phyloP scores from a whole-genome alignment of 2,113 vertebrate genomes.

The Eretmochelys imbricata region DNA sequence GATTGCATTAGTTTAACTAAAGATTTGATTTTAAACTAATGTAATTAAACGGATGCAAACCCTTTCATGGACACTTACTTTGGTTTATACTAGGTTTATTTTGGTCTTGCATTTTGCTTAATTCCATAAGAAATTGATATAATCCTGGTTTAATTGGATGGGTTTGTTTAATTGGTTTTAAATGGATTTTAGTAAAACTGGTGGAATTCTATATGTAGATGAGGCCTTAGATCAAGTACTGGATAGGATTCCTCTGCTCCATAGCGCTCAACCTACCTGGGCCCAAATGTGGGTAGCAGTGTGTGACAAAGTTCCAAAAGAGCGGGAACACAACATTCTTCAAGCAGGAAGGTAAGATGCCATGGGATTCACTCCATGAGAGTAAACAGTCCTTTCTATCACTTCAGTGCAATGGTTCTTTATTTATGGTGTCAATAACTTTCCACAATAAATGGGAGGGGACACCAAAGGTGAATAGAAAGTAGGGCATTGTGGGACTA shows the following conservation, averaged over 20 bases:
- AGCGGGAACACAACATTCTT: neutral
- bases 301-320: neutral
- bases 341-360: neutral
- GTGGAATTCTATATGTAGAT: neutral
- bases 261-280: no score
- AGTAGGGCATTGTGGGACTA: neutral
- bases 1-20: neutral
- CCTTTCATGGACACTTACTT: fast-evolving
- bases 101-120: slow-evolving; percentile 9
- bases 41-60: neutral
- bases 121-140: neutral
- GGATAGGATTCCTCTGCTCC: no score
- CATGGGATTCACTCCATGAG: neutral
- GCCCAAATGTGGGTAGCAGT: no score
- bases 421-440: neutral
- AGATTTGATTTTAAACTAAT: neutral
- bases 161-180: neutral
- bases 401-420: neutral
- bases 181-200: neutral
- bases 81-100: neutral
- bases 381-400: neutral
- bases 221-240: neutral
- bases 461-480: neutral
- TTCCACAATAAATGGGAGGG: neutral
- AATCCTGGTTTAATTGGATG: neutral